phyloP scores from a whole-genome alignment of 2,113 vertebrate species.

The chimpanzee (Pan troglodytes) region DNA sequence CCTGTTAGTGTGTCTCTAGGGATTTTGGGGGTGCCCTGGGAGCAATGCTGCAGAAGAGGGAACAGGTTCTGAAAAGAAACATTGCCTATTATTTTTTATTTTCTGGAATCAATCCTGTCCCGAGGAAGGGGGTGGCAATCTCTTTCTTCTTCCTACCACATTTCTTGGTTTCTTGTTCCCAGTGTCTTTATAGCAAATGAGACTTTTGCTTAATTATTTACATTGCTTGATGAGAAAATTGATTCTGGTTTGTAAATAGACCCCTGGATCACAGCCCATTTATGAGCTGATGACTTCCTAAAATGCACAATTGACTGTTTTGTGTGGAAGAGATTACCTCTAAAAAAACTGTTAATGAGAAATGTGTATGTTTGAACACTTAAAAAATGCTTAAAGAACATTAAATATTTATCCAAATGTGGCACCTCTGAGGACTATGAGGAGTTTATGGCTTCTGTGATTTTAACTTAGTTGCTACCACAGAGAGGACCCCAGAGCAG shows the following conservation, averaged over 20 bases:
- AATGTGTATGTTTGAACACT: neutral
- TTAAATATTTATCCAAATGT: neutral
- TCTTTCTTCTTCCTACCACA: neutral
- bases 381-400: neutral
- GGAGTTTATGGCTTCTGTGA: neutral
- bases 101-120: neutral
- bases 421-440: neutral
- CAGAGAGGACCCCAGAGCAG: neutral
- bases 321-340: neutral
- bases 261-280: neutral
- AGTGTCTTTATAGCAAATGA: neutral
- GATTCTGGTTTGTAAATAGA: neutral
- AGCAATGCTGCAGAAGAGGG: neutral
- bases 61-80: neutral
- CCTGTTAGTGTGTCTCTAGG: neutral
- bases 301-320: neutral
- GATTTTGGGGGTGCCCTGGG: neutral
- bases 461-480: neutral
- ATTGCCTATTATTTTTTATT: neutral
- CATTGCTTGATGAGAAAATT: slow-evolving; percentile 4
- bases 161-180: neutral
- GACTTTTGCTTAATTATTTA: slow-evolving; percentile 20
- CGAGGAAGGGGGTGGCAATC: neutral
- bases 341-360: neutral
- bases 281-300: neutral